Conservation (phyloP, 1,140 invertebrate species). For the Pristionchus pacificus region DNA sequence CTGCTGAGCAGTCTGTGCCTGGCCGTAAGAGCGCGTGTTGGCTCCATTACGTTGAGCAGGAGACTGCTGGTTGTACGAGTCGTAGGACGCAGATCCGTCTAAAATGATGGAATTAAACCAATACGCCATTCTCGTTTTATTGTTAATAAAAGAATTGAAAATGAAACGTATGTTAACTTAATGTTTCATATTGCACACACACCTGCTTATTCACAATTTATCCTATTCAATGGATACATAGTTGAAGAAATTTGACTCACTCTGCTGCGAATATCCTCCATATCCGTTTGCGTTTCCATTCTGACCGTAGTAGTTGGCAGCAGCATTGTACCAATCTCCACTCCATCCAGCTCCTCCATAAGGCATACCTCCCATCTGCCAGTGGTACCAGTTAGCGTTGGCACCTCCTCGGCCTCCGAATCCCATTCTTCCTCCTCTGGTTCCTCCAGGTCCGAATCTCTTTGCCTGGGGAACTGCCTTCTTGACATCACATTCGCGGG, state of each 20-base stretch:
- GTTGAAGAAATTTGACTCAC: background rate
- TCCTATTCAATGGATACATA: background rate
- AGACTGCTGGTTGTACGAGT: background rate
- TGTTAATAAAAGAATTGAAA: too few species aligned
- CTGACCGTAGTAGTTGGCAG: background rate
- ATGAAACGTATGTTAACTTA: too few species aligned
- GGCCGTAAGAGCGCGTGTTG: background rate
- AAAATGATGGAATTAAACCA: background rate
- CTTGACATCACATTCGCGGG: constrained; percentile 53
- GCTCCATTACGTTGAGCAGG: background rate
- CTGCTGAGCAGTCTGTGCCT: background rate
- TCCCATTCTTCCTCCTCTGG: constrained; percentile 14
- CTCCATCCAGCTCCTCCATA: constrained; percentile 7
- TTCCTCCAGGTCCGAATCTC: constrained; percentile 32
- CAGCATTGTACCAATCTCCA: background rate
- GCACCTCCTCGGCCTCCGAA: constrained; percentile 25
- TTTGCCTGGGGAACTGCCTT: constrained; percentile 55
- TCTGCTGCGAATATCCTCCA: background rate
- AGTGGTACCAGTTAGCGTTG: constrained; percentile 18
- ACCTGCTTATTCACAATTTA: too few species aligned
- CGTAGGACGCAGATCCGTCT: background rate
- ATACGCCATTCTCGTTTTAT: too few species aligned
- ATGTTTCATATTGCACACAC: too few species aligned
- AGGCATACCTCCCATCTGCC: constrained; percentile 24
- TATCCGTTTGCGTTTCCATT: background rate